These are phyloP conservation scores for Sebastes nivosus DNA, from an alignment of 2,797 vertebrate species.

Conservation along the genomic window DNA sequence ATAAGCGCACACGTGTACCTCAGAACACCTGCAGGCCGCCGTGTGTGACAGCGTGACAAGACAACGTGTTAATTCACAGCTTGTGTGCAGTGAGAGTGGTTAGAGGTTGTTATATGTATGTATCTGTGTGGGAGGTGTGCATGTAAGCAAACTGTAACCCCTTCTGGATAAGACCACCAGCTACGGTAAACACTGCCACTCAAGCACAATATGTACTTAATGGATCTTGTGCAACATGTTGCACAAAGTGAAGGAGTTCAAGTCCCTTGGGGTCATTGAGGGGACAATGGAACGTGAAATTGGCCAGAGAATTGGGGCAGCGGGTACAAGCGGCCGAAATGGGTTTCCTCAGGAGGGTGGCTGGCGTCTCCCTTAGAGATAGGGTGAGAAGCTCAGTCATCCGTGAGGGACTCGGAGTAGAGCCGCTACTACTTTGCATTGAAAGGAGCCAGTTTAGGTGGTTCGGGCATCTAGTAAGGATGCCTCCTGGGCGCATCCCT, in stretches of 20 bases:
- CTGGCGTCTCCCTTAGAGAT: no score
- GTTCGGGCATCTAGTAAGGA: no score
- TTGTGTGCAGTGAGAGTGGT: conserved; percentile 18
- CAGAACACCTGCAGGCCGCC: conserved; percentile 42
- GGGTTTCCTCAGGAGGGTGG: no score
- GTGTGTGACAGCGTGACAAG: conserved; percentile 10
- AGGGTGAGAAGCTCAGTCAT: no score
- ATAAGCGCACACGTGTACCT: background rate
- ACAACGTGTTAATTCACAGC: conserved; percentile 45
- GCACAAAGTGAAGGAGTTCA: no score
- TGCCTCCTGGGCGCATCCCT: no score
- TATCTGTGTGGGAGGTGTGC: conserved; percentile 55
- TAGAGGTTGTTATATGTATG: conserved; percentile 53
- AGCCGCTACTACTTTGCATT: accelerated
- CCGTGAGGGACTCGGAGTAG: no score
- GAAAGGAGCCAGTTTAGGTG: no score
- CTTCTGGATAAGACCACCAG: conserved; percentile 15
- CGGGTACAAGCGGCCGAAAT: no score
- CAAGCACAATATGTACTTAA: background rate
- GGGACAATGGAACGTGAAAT: no score
- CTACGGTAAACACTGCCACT: conserved; percentile 9
- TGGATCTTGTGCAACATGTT: background rate
- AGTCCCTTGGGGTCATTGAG: no score
- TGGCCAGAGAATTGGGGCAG: no score
- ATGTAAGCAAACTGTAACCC: conserved; percentile 52